These are phyloP conservation scores for Diabrotica virgifera DNA, from an alignment of 1,140 invertebrate species.

Conservation along the genomic window DNA sequence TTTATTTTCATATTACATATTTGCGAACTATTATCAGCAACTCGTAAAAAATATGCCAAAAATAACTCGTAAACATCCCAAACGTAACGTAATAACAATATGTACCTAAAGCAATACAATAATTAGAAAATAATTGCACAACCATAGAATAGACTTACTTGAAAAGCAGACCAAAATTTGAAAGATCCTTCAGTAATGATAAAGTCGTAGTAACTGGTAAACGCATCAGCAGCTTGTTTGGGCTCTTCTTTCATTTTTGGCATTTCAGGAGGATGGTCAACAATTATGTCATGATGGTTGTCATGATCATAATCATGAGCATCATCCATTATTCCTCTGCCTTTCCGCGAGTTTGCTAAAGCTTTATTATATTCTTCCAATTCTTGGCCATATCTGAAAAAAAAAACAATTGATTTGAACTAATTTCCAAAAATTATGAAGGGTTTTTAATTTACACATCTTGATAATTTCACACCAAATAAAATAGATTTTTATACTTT, in stretches of 20 bases:
- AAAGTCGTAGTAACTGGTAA: constrained; percentile 77
- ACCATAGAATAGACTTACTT: constrained; percentile 62
- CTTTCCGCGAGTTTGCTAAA: constrained; percentile 31
- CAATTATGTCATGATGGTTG: constrained; percentile 34
- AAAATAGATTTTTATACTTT: too few species aligned
- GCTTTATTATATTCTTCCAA: constrained; percentile 43
- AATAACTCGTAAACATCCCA: too few species aligned
- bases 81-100: too few species aligned
- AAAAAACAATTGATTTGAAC: too few species aligned
- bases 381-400: constrained; percentile 39
- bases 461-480: too few species aligned
- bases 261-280: constrained; percentile 29
- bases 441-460: too few species aligned
- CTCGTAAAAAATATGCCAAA: too few species aligned
- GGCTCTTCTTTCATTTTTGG: constrained; percentile 42
- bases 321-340: constrained; percentile 42
- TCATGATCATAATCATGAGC: constrained; percentile 33
- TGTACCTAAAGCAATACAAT: too few species aligned
- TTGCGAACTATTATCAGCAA: too few species aligned
- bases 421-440: not conserved
- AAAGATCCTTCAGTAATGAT: constrained; percentile 81
- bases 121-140: too few species aligned
- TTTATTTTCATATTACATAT: too few species aligned
- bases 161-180: constrained; percentile 83
- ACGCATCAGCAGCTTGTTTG: constrained; percentile 59